Percentiles rank a stretch among this genome's conserved stretches.
phyloP scores from a whole-genome alignment of 1,140 invertebrate species.

The Musca vetustissima region DNA sequence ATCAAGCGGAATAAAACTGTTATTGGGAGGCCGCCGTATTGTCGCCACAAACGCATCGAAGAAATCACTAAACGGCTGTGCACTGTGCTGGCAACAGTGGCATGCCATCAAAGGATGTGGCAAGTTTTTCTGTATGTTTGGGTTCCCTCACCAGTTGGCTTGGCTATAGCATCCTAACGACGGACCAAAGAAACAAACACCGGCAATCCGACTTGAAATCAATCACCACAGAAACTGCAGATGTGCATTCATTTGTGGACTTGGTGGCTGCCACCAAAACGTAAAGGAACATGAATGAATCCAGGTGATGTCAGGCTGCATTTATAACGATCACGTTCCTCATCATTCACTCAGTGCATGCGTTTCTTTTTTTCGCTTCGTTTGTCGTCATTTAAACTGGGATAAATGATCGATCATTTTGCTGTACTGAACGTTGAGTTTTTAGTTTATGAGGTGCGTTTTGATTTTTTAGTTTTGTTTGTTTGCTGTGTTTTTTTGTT shows the following conservation, averaged over 20 bases:
- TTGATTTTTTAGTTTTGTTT: too few relatives aligned
- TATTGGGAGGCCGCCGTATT: conserved; percentile 11
- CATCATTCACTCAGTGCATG: not conserved
- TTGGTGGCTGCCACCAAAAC: too few relatives aligned
- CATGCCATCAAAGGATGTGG: conserved; percentile 21
- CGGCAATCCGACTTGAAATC: not conserved
- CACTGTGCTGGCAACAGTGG: not conserved
- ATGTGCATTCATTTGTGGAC: not conserved
- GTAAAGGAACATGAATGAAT: conserved; percentile 16
- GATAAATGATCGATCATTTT: conserved; percentile 21
- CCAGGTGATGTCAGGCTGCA: conserved; percentile 19
- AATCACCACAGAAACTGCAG: conserved; percentile 16
- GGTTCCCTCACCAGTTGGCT: too few relatives aligned
- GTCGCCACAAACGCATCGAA: conserved; percentile 13
- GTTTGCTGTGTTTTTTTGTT: too few relatives aligned
- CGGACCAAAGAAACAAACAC: not conserved
- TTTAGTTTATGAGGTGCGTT: too few relatives aligned
- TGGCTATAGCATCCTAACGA: too few relatives aligned
- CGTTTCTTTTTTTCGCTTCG: not conserved
- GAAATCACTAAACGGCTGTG: not conserved
- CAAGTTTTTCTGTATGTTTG: conserved; percentile 8
- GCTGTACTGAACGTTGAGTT: too few relatives aligned
- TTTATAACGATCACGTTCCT: conserved; percentile 19
- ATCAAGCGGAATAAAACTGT: not conserved
- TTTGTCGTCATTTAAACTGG: conserved; percentile 9